A percentile compares a stretch with the other conserved stretches of the same genome.
These are phyloP conservation scores for Cairina moschata DNA, from an alignment of 2,113 vertebrate species.

Conservation along the genomic window DNA sequence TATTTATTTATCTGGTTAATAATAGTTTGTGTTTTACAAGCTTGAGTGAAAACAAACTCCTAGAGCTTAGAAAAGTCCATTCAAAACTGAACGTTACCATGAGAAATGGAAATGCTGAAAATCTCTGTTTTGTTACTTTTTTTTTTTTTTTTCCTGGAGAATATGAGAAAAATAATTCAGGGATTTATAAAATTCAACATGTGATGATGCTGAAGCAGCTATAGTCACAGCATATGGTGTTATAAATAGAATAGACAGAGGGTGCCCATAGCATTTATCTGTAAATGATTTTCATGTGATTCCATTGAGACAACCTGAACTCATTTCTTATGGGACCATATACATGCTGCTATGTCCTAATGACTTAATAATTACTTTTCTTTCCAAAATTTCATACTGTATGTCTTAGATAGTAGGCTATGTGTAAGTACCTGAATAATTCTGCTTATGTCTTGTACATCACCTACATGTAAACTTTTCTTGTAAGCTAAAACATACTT, in stretches of 20 bases:
- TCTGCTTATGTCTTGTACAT: background rate
- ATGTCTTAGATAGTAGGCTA: background rate
- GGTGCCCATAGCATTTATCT: background rate
- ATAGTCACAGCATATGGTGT: background rate
- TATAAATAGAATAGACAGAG: background rate
- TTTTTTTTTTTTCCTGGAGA: background rate
- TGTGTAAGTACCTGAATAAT: constrained; percentile 10
- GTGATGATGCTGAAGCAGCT: background rate
- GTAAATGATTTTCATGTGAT: background rate
- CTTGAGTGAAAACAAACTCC: background rate
- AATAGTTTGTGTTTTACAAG: background rate
- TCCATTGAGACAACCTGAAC: background rate
- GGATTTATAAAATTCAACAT: background rate
- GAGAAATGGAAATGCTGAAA: background rate
- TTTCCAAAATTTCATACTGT: background rate
- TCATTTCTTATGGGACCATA: background rate
- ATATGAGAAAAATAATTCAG: background rate
- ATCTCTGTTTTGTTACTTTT: background rate
- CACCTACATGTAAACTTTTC: background rate
- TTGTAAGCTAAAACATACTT: background rate
- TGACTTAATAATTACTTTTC: constrained; percentile 39
- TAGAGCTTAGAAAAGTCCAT: background rate
- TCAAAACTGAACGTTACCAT: background rate
- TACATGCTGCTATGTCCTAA: background rate
- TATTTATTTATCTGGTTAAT: background rate